Conservation (phyloP, 2,888 invertebrate species). For the Parnassius apollo region DNA sequence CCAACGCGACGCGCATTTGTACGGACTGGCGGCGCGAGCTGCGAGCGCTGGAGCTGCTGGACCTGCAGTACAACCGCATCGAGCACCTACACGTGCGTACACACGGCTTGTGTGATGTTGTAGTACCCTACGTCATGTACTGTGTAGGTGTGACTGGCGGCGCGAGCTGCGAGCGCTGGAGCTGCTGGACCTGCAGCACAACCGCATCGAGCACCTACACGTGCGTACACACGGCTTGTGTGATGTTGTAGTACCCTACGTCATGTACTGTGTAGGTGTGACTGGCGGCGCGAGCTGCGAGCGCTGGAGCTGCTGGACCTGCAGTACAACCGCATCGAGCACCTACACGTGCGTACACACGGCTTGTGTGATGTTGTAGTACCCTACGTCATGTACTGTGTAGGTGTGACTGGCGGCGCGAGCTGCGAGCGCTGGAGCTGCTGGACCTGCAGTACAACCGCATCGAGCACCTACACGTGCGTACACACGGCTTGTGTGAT, state of each 20-base stretch:
- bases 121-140: not conserved
- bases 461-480: conserved; percentile 32
- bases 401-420: not conserved
- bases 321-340: conserved; percentile 33
- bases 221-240: conserved; percentile 17
- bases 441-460: conserved; percentile 36
- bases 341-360: conserved; percentile 28
- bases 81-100: conserved; percentile 29
- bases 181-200: conserved; percentile 33
- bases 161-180: not conserved
- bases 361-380: too few species aligned
- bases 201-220: conserved; percentile 33
- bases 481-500: not conserved
- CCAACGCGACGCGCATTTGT: conserved; percentile 27
- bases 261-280: not conserved
- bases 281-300: not conserved
- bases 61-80: conserved; percentile 36
- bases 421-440: not conserved
- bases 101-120: too few species aligned
- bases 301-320: conserved; percentile 31
- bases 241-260: too few species aligned
- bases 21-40: conserved; percentile 28
- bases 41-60: conserved; percentile 29
- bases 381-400: not conserved
- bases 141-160: not conserved